Evolutionary conservation across 2,113 vertebrate species (phyloP).

Genomic region (Alligator sinensis): DNA sequence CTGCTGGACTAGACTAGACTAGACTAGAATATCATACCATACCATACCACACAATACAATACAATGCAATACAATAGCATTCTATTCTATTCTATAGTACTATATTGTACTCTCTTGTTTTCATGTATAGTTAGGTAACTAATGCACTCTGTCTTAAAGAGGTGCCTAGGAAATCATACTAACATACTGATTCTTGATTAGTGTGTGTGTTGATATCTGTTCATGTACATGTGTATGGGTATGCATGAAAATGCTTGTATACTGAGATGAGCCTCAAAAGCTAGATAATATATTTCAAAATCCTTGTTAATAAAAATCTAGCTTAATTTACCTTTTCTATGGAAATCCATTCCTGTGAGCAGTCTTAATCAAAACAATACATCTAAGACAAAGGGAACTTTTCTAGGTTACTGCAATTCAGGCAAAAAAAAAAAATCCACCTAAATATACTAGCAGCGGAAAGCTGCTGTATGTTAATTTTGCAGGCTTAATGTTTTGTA

Average conservation of each 20-base stretch:
- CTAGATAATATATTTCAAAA: not conserved
- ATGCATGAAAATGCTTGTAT: too few relatives aligned
- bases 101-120: not conserved
- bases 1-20: too few relatives aligned
- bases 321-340: not conserved
- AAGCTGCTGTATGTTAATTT: not conserved
- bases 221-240: too few relatives aligned
- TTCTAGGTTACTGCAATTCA: not conserved
- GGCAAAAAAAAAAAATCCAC: not conserved
- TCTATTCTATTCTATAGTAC: too few relatives aligned
- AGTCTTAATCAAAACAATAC: constrained; percentile 1
- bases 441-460: not conserved
- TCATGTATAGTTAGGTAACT: not conserved
- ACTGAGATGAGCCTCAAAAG: too few relatives aligned
- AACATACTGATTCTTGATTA: not conserved
- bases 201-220: not conserved
- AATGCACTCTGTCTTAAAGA: not conserved
- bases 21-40: too few relatives aligned
- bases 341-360: not conserved
- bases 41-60: too few relatives aligned
- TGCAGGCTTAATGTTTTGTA: not conserved
- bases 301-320: not conserved
- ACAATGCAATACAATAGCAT: too few relatives aligned
- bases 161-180: not conserved
- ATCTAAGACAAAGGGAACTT: not conserved